Percentiles rank a stretch among this genome's conserved stretches.
Conservation (phyloP, 1,140 invertebrate genomes). For the Psilanteris sp. region DNA sequence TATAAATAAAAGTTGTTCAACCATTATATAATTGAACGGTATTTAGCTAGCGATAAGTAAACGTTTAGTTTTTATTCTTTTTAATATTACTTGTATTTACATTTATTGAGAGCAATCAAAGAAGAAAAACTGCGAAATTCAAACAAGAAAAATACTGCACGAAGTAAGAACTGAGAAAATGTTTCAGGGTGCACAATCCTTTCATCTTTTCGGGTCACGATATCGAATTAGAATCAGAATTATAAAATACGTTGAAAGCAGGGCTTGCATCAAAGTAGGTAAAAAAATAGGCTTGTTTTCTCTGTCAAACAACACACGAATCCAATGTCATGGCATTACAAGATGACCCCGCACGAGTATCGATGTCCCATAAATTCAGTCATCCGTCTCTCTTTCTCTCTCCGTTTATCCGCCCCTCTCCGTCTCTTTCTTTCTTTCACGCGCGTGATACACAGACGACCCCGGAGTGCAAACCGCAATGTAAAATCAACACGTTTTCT, state of each 20-base stretch:
- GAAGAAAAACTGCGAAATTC: no score
- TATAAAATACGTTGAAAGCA: conserved; percentile 53
- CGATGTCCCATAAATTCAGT: conserved; percentile 63
- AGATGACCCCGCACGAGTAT: conserved; percentile 54
- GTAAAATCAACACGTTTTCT: conserved; percentile 71
- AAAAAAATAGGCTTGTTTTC: conserved; percentile 59
- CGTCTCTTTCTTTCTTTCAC: no score
- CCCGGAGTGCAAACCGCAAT: conserved; percentile 55
- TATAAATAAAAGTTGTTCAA: no score
- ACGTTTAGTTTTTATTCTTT: no score
- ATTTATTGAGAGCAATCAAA: no score
- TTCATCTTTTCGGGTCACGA: conserved; percentile 47
- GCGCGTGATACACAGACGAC: conserved; percentile 63
- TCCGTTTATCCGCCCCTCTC: no score
- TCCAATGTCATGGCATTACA: conserved; percentile 49
- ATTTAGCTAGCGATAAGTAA: no score
- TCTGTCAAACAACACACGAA: conserved; percentile 60
- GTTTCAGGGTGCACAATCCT: conserved; percentile 33
- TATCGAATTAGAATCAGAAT: conserved; percentile 54
- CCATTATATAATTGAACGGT: no score
- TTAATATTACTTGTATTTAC: no score
- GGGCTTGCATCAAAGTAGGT: conserved; percentile 41
- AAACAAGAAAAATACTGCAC: neutral
- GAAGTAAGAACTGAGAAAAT: conserved; percentile 1
- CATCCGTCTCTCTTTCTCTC: conserved; percentile 32